Conservation (phyloP, 2,888 invertebrate genomes). For the Ferrisia virgata region DNA sequence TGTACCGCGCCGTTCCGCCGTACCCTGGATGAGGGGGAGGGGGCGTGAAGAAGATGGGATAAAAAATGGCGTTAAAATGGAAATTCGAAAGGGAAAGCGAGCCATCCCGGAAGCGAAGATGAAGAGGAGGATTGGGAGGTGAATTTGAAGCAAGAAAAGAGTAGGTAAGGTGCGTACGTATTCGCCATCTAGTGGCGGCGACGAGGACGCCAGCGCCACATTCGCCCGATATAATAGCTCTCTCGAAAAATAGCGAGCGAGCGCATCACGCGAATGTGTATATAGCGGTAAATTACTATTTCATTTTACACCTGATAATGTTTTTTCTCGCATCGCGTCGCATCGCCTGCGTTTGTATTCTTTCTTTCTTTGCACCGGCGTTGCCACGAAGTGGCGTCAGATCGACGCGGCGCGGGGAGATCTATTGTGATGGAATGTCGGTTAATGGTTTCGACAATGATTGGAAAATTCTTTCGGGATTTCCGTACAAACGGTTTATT, state of each 20-base stretch:
- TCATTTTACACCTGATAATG: slow-evolving; percentile 41
- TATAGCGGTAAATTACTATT: slow-evolving; percentile 41
- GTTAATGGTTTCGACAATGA: slow-evolving; percentile 23
- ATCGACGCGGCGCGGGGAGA: neutral
- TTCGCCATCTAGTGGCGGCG: neutral
- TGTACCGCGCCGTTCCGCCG: too few species aligned
- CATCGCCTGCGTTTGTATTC: neutral
- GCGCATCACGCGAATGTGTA: slow-evolving; percentile 15
- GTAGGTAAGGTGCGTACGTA: neutral
- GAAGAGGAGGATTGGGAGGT: neutral
- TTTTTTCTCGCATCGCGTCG: neutral
- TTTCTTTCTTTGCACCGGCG: neutral
- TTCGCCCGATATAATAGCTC: neutral
- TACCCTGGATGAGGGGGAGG: neutral
- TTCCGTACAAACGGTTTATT: slow-evolving; percentile 8
- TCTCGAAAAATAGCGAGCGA: slow-evolving; percentile 12
- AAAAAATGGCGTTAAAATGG: slow-evolving; percentile 40
- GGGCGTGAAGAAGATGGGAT: neutral
- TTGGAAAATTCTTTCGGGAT: slow-evolving; percentile 26
- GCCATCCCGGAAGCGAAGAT: neutral
- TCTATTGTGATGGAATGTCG: slow-evolving; percentile 20
- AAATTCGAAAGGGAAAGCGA: slow-evolving; percentile 29
- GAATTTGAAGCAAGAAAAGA: slow-evolving; percentile 5
- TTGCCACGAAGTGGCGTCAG: neutral
- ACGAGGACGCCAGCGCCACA: neutral